Base-by-base conservation (phyloP, 53 echinoderm and acorn worm species). In the Temnopleurus reevesii region DNA sequence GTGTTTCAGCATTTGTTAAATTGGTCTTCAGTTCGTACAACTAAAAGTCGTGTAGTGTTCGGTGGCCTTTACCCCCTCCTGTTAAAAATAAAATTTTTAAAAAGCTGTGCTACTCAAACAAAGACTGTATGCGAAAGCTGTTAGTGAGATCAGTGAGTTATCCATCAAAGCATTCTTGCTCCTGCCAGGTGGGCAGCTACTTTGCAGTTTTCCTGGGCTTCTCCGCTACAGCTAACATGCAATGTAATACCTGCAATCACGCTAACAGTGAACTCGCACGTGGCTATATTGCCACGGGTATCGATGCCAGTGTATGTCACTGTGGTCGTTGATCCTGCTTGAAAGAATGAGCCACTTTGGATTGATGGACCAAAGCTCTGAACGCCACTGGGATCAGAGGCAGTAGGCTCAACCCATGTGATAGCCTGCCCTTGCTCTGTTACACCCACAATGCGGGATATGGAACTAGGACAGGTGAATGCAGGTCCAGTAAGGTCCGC, bases 271-370 rank as follows among this genome's bases (percentile, higher is more conserved):
- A 95, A 95, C 7, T 17, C 19, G 56, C 95, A 95, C 2, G 30
- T 54, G 12, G 89, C 92, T 59, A 43, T 29, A 66, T 93, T 93
- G 44, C 91, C 92, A 84, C 90, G 83, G 24, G 25, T 55, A 71
- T 93, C 93, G 25, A 64, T 59, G 54, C 91, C 93, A 13, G 71
- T 90, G 61, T 95, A 95, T 18, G 12, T 45, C 33, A 95, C 89
- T 10, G 25, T 26, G 47, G 84, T 84, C 10, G 29, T 31, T 46
- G 85, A 89, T 1, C 90, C 47, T 3, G 34, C 12, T 46, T 77
- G 82, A 38, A 45, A 43, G 27, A 77, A 65, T 53, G 83, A 83
- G 33, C 83, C 83, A 83, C 53, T 55, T 18, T 33, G 19, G 1
- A 4, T 27, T 2, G 83, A 83, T 21, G 90, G 49, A 27, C 57